Conservation (phyloP, 2,888 invertebrate genomes). For the Chalcis sispes region DNA sequence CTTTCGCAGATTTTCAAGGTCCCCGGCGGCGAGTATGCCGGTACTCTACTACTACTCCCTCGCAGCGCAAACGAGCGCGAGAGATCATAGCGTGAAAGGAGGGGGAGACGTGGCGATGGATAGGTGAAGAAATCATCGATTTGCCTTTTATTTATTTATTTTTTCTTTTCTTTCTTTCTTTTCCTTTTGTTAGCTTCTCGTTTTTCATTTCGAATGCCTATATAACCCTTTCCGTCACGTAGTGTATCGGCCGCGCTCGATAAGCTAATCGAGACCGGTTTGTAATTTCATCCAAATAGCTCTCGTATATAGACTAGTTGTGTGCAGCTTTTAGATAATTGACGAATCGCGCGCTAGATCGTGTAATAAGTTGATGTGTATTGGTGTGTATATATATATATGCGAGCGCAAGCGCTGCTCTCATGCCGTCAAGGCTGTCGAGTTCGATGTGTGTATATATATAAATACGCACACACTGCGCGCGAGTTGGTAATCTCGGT, state of each 20-base stretch:
- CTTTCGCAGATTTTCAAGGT: conserved; percentile 41
- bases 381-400: background rate
- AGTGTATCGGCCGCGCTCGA: conserved; percentile 48
- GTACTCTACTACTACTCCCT: background rate
- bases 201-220: background rate
- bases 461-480: too few relatives aligned
- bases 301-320: conserved; percentile 11
- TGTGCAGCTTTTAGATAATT: conserved; percentile 35
- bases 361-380: background rate
- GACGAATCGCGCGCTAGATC: conserved; percentile 22
- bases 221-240: conserved; percentile 30
- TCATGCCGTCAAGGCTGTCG: conserved; percentile 26
- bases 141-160: background rate
- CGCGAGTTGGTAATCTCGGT: background rate
- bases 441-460: too few relatives aligned
- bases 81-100: too few relatives aligned
- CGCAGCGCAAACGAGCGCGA: background rate
- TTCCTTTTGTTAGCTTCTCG: background rate
- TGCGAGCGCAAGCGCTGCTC: background rate
- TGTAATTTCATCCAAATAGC: conserved; percentile 49
- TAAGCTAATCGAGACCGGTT: conserved; percentile 44
- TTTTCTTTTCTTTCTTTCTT: background rate
- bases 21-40: too few relatives aligned
- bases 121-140: conserved; percentile 28
- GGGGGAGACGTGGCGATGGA: too few relatives aligned